Evolutionary conservation across 1,140 invertebrate species (phyloP), one percentile per base, ranked within the genome.

Genomic region (Caligus rogercresseyi): DNA sequence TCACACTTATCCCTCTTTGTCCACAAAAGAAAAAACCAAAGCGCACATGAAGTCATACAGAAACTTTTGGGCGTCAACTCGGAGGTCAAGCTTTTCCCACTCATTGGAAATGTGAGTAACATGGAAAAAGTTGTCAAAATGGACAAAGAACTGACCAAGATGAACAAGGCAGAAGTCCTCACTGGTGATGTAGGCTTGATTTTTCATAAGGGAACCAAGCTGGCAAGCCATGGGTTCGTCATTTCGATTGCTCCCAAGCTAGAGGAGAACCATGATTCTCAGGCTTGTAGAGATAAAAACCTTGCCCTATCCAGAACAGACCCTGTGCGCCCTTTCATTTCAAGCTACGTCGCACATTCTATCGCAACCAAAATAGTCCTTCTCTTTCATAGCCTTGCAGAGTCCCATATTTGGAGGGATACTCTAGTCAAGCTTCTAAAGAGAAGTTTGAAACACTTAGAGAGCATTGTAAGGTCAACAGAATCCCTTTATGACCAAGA

Each of bases 331-430:
- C 70, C 72, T 25, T 75, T 75, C 67, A 71, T 75, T 64, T 74
- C 72, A 69, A 73, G 73, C 24, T 72, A 74, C 64, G 73, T 75
- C 1, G 73, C 74, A 16, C 73, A 74, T 66, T 73, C 68, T 58
- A 73, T 75, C 71, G 73, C 73, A 21, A 70, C 71, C 1, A 73
- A 74, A 66, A 70, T 75, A 25, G 74, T 75, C 21, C 70, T 69
- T 4, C 66, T 75, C 4, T 65, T 75, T 0, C 71, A 74, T 60
- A 67, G 71, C 59, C 66, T 75, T 7, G 63, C 74, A 25, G 66
- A 68, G 4, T 68, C 69, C 13, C 3, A 71, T 43, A n/a, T 70
- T 0, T 75, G 73, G 73, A 64, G 70, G 4, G 65, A 70, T 54
- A 71, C 74, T 52, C 71, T 74, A 16, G 69, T 72, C 26, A 70